Evolutionary conservation across 2,113 vertebrate species (phyloP).

Genomic region (Passer montanus): DNA sequence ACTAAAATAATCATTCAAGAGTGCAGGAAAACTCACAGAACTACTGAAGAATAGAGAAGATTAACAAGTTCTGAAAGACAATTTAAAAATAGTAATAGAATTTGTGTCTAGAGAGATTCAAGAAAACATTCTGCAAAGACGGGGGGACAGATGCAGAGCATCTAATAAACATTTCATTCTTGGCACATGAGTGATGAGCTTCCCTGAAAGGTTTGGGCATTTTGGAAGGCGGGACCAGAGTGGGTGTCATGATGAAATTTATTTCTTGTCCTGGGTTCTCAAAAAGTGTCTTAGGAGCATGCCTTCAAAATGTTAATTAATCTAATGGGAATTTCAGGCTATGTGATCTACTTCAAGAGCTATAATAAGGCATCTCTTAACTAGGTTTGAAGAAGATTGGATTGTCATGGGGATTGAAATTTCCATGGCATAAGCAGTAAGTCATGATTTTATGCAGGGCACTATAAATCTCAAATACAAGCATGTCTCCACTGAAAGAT

Average conservation of each 20-base stretch:
- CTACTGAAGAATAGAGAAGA: background rate
- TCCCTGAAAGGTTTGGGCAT: background rate
- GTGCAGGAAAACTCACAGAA: background rate
- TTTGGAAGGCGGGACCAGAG: background rate
- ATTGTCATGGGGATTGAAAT: slow-evolving; percentile 3
- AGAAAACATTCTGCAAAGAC: background rate
- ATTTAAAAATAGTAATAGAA: background rate
- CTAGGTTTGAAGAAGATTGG: background rate
- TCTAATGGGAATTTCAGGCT: slow-evolving; percentile 3
- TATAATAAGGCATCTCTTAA: slow-evolving; percentile 5
- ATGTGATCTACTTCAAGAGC: background rate
- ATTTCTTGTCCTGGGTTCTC: background rate
- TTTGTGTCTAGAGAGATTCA: background rate
- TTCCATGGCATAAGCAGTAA: background rate
- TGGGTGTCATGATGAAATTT: background rate
- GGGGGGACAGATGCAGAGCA: background rate
- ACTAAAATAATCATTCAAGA: background rate
- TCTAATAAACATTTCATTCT: background rate
- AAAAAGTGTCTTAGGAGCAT: background rate
- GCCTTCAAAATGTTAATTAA: slow-evolving; percentile 15
- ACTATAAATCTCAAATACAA: slow-evolving; percentile 11
- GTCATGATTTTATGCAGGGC: background rate
- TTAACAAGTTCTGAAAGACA: background rate
- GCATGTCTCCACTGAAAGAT: background rate
- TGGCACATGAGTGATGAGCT: background rate